Evolutionary conservation across 2,113 vertebrate genomes (phyloP).

Genomic region (Motacilla alba): DNA sequence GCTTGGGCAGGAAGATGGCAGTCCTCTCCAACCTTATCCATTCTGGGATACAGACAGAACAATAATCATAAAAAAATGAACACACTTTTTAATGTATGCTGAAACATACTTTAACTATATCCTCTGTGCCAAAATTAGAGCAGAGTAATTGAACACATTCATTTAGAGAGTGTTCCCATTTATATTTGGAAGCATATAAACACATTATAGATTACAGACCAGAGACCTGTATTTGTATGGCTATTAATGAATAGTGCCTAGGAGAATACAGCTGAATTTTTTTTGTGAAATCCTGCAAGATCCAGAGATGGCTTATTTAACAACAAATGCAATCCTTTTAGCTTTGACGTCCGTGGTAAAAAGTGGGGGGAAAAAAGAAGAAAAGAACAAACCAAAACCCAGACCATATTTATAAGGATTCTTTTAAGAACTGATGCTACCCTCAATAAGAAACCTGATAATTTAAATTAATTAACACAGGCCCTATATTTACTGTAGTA

Average conservation of each 20-base stretch:
- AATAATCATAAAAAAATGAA: background rate
- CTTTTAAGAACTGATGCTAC: background rate
- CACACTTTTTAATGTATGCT: background rate
- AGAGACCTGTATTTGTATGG: background rate
- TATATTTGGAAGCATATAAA: background rate
- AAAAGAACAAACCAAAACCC: background rate
- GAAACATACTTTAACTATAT: background rate
- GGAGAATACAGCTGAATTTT: background rate
- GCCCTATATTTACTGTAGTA: background rate
- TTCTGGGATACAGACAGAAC: background rate
- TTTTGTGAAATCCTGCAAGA: background rate
- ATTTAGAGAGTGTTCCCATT: background rate
- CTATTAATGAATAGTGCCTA: background rate
- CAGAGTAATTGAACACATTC: background rate
- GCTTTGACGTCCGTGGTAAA: background rate
- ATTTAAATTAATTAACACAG: background rate
- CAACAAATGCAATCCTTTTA: background rate
- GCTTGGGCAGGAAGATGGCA: background rate
- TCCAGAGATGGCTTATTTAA: background rate
- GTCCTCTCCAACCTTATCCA: background rate
- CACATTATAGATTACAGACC: background rate
- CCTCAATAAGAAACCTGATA: background rate
- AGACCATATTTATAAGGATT: background rate
- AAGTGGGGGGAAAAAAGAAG: rapidly evolving
- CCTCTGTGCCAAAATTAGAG: background rate